Percentiles rank a stretch among this genome's conserved stretches.
phyloP scores from a whole-genome alignment of 1,140 invertebrate species.

The Phymorhynchus buccinoides region DNA sequence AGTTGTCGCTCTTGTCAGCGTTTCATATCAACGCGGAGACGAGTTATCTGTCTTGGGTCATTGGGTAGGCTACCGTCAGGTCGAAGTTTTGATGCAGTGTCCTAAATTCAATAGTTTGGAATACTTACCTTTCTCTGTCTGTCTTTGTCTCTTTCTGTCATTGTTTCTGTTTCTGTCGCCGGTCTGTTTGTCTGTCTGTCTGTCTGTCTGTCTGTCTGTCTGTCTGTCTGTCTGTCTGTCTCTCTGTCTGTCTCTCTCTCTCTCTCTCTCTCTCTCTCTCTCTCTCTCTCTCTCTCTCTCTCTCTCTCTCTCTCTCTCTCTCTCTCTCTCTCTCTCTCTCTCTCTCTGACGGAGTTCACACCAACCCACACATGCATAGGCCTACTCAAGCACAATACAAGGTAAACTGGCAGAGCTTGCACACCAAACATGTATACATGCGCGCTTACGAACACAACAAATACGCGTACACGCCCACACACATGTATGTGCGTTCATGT shows the following conservation, averaged over 20 bases:
- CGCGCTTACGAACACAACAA: too few relatives aligned
- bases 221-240: neutral
- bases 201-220: neutral
- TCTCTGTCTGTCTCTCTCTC: constrained; percentile 18
- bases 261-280: constrained; percentile 18
- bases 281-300: constrained; percentile 19
- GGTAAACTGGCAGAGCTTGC: neutral
- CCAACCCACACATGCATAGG: neutral
- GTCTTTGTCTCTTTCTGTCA: too few relatives aligned
- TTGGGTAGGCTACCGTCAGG: too few relatives aligned
- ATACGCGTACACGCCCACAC: neutral
- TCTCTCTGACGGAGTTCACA: neutral
- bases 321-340: neutral
- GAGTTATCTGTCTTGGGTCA: too few relatives aligned
- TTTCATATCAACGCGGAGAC: too few relatives aligned
- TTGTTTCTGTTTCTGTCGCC: too few relatives aligned
- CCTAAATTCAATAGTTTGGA: too few relatives aligned
- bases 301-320: neutral
- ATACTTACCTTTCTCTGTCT: too few relatives aligned
- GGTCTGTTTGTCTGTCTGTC: too few relatives aligned
- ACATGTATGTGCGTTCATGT: neutral
- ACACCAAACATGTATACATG: neutral
- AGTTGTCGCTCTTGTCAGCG: neutral
- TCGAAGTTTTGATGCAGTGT: too few relatives aligned
- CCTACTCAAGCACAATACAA: neutral